These are phyloP conservation scores for Gallinago jamesoni DNA, from an alignment of 2,113 vertebrate genomes.

Conservation along the genomic window DNA sequence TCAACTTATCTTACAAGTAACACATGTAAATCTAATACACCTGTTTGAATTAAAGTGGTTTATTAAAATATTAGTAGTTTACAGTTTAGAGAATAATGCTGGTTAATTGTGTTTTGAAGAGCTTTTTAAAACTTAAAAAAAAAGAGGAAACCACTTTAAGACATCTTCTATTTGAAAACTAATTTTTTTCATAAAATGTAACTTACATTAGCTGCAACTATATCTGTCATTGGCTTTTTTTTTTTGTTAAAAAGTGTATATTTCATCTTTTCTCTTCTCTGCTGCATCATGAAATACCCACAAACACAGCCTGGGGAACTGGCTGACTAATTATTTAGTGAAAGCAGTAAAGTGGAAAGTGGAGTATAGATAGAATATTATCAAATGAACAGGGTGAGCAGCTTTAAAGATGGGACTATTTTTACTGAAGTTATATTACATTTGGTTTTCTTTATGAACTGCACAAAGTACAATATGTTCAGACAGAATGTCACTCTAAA, in stretches of 20 bases:
- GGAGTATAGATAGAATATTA: neutral
- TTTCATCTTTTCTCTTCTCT: neutral
- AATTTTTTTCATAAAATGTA: neutral
- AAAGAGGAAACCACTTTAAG: neutral
- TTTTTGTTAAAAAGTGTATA: neutral
- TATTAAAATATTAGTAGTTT: neutral
- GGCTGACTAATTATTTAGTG: neutral
- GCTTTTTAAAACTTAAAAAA: neutral
- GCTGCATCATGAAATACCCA: neutral
- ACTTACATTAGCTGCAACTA: neutral
- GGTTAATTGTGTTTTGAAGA: conserved; percentile 14
- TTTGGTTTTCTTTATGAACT: neutral
- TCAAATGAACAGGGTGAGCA: neutral
- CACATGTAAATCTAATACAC: neutral
- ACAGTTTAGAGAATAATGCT: neutral
- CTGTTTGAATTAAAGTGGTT: neutral
- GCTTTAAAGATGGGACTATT: neutral
- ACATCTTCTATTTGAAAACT: neutral
- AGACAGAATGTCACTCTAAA: conserved; percentile 61
- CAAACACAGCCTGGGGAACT: neutral
- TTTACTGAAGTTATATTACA: conserved; percentile 11
- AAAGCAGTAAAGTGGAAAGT: neutral
- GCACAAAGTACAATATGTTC: conserved; percentile 39
- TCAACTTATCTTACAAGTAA: neutral
- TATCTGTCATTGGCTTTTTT: neutral